Evolutionary conservation across 37 sponge, comb jelly and placozoan species (phyloP), one percentile per base, ranked within the genome.

Genomic region (Spongilla lacustris): DNA sequence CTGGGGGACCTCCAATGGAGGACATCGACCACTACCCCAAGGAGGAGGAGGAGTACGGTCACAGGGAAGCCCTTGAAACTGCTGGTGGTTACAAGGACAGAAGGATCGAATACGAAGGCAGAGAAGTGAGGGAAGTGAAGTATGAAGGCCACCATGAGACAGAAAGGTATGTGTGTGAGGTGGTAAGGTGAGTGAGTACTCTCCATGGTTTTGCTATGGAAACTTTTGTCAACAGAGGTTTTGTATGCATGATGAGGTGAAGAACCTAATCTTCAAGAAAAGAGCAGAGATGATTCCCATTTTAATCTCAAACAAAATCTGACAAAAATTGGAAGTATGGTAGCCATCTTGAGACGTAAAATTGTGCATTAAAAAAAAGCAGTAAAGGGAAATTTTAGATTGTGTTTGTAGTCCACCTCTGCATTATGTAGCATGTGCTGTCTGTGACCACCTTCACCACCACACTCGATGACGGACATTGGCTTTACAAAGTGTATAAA

Each of bases 61-160:
- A 32, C 22, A 8, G 37, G 0, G 74, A 83, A 36, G 3, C 48
- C 2, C n/a, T 50, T 1, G 31, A 46, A 25, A 27, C 27, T n/a
- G 70, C 34, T 1, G 30, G 71, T 68, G 71, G 29, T 23, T 32
- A 68, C 13, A 31, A 31, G 24, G 36, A 69, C 26, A 17, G 30
- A 6, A 46, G 38, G 26, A n/a, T 19, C 14, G 75, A 30, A 30
- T 74, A 33, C 12, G 34, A 67, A 4, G 70, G 71, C 32, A 30
- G 50, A 31, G 73, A 41, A 50, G 46, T 30, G 68, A n/a, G 41
- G 11, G 76, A 75, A 30, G 68, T 69, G 36, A 29, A 81, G 71
- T 69, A n/a, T 69, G 36, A 36, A 4, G 38, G 17, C 29, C 69
- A 22, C 9, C 68, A 34, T 67, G 35, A 67, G 4, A 23, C 36